These are phyloP conservation scores for Himalopsyche anomala DNA, from an alignment of 2,888 invertebrate species.

Conservation along the genomic window DNA sequence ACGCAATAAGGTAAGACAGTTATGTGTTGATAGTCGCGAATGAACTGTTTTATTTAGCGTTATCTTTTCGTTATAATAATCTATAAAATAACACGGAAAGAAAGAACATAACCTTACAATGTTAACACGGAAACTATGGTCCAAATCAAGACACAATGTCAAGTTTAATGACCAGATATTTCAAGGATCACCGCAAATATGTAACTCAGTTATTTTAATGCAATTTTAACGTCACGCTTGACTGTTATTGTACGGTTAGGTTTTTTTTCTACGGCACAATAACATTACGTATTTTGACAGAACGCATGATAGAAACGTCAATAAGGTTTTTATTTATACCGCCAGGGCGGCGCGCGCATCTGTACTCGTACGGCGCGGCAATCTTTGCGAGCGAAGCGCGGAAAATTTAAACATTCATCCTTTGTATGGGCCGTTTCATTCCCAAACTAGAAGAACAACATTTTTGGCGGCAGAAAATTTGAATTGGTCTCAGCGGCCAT, in stretches of 20 bases:
- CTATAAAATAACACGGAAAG: constrained; percentile 21
- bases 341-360: constrained; percentile 49
- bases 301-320: constrained; percentile 48
- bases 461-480: constrained; percentile 51
- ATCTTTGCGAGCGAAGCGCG: constrained; percentile 46
- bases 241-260: constrained; percentile 19
- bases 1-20: neutral
- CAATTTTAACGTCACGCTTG: constrained; percentile 7
- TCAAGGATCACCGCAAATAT: constrained; percentile 30
- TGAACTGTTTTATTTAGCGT: neutral
- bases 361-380: constrained; percentile 13
- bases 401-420: constrained; percentile 48
- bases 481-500: constrained; percentile 49
- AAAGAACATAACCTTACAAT: constrained; percentile 10
- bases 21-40: neutral
- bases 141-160: neutral
- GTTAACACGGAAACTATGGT: neutral
- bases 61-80: neutral
- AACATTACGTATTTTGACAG: constrained; percentile 30
- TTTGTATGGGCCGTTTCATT: neutral
- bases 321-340: constrained; percentile 36
- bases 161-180: constrained; percentile 27
- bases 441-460: constrained; percentile 28
- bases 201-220: neutral
- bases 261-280: constrained; percentile 34